Evolutionary conservation across 1,140 invertebrate genomes (phyloP).

Genomic region (Platorchestia sp.): DNA sequence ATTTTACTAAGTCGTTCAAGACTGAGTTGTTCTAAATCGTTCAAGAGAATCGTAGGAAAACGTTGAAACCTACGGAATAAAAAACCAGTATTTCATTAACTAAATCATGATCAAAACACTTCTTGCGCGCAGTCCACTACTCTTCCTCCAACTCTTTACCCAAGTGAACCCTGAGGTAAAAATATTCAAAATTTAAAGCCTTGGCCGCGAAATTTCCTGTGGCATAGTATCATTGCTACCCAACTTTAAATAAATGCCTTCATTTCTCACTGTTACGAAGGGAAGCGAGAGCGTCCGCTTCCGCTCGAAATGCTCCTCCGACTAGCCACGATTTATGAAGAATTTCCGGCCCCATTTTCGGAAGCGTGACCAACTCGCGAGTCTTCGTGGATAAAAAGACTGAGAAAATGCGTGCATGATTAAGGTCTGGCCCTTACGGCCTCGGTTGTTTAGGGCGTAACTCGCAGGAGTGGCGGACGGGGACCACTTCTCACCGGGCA

Average conservation of each 20-base stretch:
- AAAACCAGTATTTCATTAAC: too few species aligned
- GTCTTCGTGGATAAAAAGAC: background rate
- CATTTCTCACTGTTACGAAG: background rate
- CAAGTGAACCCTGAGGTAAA: background rate
- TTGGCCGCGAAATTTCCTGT: background rate
- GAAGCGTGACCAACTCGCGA: background rate
- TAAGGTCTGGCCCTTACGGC: background rate
- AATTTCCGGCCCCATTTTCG: background rate
- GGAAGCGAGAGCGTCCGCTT: background rate
- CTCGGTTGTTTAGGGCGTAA: background rate
- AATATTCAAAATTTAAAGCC: background rate
- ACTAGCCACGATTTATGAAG: background rate
- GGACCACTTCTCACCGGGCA: background rate
- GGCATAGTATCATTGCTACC: background rate
- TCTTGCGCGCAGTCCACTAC: background rate
- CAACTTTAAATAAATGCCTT: background rate
- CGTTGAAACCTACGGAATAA: too few species aligned
- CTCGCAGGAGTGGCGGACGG: background rate
- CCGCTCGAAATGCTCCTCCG: background rate
- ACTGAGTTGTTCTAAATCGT: too few species aligned
- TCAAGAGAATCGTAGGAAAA: too few species aligned
- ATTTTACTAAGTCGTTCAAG: too few species aligned
- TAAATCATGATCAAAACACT: too few species aligned
- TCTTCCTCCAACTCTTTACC: background rate
- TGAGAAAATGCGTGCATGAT: background rate